Evolutionary conservation across 2,797 vertebrate species (phyloP).

Genomic region (Spinibarbus caldwelli): DNA sequence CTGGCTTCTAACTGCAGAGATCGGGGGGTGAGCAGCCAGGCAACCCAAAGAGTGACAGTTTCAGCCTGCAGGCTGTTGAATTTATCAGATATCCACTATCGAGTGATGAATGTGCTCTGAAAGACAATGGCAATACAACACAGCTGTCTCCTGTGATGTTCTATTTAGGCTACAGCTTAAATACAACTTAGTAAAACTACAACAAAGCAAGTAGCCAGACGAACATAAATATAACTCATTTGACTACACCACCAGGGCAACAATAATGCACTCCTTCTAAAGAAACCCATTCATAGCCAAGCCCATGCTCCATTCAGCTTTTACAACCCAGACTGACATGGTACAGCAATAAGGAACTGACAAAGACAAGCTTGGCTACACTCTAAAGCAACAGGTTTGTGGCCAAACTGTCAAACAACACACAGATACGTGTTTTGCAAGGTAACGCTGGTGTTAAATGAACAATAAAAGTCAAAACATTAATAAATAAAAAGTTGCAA

Average conservation of each 20-base stretch:
- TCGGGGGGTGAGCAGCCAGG: conserved; percentile 2
- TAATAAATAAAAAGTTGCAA: background rate
- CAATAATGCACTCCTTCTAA: conserved; percentile 36
- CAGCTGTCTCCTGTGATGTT: background rate
- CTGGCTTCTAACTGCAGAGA: conserved; percentile 30
- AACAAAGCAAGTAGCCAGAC: background rate
- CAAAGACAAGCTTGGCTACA: conserved; percentile 37
- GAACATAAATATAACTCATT: background rate
- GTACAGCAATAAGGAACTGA: conserved; percentile 39
- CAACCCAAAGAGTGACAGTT: conserved; percentile 10
- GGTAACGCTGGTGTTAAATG: background rate
- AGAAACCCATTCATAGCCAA: conserved; percentile 33
- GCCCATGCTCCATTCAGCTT: conserved; percentile 37
- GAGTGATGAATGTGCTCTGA: conserved; percentile 4
- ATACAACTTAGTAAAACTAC: background rate
- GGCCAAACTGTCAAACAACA: conserved; percentile 6
- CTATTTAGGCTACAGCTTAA: background rate
- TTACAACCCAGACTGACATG: conserved; percentile 15
- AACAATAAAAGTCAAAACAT: background rate
- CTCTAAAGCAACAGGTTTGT: conserved; percentile 9
- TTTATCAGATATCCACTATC: conserved; percentile 10
- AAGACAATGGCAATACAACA: conserved; percentile 18
- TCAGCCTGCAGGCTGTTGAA: conserved; percentile 16
- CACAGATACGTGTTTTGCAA: background rate
- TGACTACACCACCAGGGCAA: background rate